These are phyloP conservation scores for Lasiommata megera DNA, from an alignment of 2,888 invertebrate genomes.

Conservation along the genomic window DNA sequence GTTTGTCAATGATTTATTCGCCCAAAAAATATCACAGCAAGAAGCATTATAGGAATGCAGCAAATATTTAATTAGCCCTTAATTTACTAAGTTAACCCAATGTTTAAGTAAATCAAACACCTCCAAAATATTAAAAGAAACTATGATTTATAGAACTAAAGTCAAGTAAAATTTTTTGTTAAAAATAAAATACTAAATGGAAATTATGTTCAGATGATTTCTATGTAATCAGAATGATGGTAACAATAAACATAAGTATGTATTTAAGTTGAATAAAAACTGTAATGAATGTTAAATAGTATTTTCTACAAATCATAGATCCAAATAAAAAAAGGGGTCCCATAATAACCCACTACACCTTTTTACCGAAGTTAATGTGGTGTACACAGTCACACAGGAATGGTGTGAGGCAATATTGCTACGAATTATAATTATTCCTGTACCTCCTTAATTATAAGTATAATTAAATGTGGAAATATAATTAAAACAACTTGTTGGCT, in stretches of 20 bases:
- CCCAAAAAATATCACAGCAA: constrained; percentile 14
- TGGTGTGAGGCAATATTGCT: constrained; percentile 42
- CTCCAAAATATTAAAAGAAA: constrained; percentile 27
- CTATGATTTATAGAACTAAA: constrained; percentile 36
- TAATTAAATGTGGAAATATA: too few relatives aligned
- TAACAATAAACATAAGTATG: background rate
- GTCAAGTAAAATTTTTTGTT: background rate
- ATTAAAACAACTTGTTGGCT: too few relatives aligned
- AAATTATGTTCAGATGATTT: background rate
- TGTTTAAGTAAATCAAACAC: constrained; percentile 29
- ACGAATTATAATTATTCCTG: background rate
- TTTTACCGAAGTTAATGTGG: constrained; percentile 49
- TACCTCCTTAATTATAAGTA: too few relatives aligned
- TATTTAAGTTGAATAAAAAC: background rate
- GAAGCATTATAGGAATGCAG: constrained; percentile 25
- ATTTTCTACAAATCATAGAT: constrained; percentile 47
- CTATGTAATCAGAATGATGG: background rate
- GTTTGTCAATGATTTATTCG: constrained; percentile 11
- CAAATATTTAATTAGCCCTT: constrained; percentile 30
- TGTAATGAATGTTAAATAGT: constrained; percentile 4
- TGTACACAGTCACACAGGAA: constrained; percentile 36
- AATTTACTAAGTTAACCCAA: constrained; percentile 30
- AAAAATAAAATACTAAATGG: background rate
- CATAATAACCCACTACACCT: constrained; percentile 72
- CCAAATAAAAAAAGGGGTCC: constrained; percentile 49